Evolutionary conservation across 1,140 invertebrate genomes (phyloP).

Genomic region (Streblospio benedicti): DNA sequence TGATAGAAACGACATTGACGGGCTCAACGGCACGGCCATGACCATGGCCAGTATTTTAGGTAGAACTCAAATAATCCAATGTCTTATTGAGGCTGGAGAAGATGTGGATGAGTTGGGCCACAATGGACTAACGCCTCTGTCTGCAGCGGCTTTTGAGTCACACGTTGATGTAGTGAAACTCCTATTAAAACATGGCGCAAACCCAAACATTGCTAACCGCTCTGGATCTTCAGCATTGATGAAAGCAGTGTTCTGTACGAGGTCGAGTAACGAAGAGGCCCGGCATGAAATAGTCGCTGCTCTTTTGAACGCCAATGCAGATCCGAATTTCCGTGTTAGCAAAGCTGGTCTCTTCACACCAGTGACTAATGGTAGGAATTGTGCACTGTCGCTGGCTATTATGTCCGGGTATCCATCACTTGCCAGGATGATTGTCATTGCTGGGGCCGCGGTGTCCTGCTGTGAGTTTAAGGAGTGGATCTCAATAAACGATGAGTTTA

Average conservation of each 20-base stretch:
- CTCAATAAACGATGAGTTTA: not conserved
- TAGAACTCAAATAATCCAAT: not conserved
- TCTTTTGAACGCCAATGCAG: constrained; percentile 1
- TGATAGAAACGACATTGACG: not conserved
- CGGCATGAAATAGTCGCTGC: not conserved
- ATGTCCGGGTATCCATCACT: constrained; percentile 8
- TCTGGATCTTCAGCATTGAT: not conserved
- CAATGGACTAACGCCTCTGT: constrained; percentile 8
- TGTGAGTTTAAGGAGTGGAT: not conserved
- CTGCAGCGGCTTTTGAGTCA: constrained; percentile 2
- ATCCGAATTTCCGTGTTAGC: constrained; percentile 5
- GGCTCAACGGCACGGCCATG: constrained; percentile 12
- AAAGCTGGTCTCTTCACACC: constrained; percentile 10
- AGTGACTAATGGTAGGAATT: constrained; percentile 10
- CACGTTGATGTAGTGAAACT: not conserved
- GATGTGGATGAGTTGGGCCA: constrained; percentile 2
- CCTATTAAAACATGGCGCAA: constrained; percentile 1
- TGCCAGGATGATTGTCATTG: constrained; percentile 5
- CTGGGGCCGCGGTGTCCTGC: not conserved
- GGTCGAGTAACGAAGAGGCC: not conserved
- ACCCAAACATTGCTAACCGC: constrained; percentile 2
- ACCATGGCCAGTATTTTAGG: not conserved
- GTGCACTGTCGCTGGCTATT: constrained; percentile 13
- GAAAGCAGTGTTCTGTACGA: not conserved
- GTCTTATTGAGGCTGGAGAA: constrained; percentile 1